phyloP scores from a whole-genome alignment of 2,888 invertebrate species.

The Beris morrisii region DNA sequence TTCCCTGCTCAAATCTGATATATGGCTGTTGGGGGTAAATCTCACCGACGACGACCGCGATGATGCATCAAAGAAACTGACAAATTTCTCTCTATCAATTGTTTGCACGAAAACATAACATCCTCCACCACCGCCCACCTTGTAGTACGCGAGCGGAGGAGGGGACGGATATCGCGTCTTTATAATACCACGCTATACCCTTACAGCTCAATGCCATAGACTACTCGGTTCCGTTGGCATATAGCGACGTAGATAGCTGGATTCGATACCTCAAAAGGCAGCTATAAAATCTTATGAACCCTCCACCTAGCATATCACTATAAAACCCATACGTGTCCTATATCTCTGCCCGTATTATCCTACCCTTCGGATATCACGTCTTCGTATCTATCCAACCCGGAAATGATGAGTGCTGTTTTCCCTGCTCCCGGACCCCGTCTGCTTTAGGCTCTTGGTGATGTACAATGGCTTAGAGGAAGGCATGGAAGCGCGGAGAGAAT shows the following conservation, averaged over 20 bases:
- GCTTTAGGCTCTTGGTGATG: not conserved
- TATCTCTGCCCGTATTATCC: constrained; percentile 2
- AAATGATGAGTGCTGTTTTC: constrained; percentile 27
- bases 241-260: too few species aligned
- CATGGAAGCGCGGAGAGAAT: not conserved
- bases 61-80: constrained; percentile 13
- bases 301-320: not conserved
- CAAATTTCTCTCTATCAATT: constrained; percentile 15
- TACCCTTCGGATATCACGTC: constrained; percentile 31
- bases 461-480: constrained; percentile 6
- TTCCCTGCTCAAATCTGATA: constrained; percentile 15
- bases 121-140: not conserved
- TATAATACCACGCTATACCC: too few species aligned
- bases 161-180: too few species aligned
- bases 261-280: not conserved
- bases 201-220: too few species aligned
- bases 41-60: not conserved
- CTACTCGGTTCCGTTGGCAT: too few species aligned
- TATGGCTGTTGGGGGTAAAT: constrained; percentile 16
- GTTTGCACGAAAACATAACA: constrained; percentile 4
- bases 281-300: constrained; percentile 9
- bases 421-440: not conserved
- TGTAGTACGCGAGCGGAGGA: too few species aligned
- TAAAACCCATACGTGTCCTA: constrained; percentile 16
- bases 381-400: constrained; percentile 35